Percentiles rank a stretch among this genome's conserved stretches.
Evolutionary conservation across 2,113 vertebrate species (phyloP).

Genomic region (Dolichotis patagonum): DNA sequence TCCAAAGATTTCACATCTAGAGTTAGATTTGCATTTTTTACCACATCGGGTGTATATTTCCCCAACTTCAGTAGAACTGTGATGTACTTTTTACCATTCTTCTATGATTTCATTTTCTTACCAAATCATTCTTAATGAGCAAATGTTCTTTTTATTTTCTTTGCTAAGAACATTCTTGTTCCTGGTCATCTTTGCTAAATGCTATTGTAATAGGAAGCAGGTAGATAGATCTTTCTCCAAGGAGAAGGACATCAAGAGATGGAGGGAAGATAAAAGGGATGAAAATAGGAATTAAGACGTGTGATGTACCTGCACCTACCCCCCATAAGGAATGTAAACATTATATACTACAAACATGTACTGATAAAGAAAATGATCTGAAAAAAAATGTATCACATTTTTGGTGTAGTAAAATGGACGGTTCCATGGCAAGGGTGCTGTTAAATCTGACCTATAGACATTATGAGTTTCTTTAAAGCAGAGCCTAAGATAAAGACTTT

Average conservation of each 20-base stretch:
- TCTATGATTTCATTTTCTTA: constrained; percentile 25
- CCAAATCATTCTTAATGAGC: background rate
- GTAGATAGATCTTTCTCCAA: background rate
- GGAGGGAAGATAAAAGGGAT: background rate
- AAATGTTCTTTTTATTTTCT: constrained; percentile 11
- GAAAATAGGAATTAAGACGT: background rate
- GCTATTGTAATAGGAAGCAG: background rate
- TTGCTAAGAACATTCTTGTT: background rate
- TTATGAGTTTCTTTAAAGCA: background rate
- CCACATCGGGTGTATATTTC: background rate
- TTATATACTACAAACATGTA: background rate
- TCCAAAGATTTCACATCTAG: background rate
- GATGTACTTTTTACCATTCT: background rate
- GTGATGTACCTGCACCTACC: background rate
- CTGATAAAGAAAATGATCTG: background rate
- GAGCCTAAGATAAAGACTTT: background rate
- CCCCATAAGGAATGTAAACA: background rate
- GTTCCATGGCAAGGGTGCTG: background rate
- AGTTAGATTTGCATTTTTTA: background rate
- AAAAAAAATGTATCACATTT: background rate
- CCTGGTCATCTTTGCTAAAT: background rate
- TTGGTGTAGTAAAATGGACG: background rate
- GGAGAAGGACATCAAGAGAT: background rate
- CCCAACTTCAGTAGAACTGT: background rate
- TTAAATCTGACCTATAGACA: background rate